These are phyloP conservation scores for Drosophila simulans DNA, from an alignment of 1,140 invertebrate genomes.

Conservation along the genomic window DNA sequence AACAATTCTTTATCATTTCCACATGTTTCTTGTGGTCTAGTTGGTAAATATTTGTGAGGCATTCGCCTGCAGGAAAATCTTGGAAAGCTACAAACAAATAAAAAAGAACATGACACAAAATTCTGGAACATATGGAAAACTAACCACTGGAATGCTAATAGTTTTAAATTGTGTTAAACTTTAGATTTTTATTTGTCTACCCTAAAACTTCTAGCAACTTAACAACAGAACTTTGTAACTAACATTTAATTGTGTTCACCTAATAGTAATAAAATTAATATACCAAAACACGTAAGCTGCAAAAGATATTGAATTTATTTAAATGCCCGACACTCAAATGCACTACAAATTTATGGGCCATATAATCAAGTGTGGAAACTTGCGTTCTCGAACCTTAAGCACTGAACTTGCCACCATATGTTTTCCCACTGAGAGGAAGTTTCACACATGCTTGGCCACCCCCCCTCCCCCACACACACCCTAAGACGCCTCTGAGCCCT, in stretches of 20 bases:
- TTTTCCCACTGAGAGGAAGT: conserved; percentile 15
- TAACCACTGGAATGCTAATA: no score
- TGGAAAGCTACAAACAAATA: no score
- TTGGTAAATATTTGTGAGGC: no score
- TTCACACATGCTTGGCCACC: conserved; percentile 43
- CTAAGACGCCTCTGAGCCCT: background rate
- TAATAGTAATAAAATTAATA: background rate
- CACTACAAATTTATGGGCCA: conserved; percentile 1
- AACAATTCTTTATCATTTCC: background rate
- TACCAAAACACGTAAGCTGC: background rate
- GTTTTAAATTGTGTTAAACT: no score
- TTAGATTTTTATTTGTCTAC: no score
- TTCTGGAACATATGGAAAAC: no score
- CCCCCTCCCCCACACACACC: conserved; percentile 5
- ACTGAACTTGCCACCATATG: conserved; percentile 43
- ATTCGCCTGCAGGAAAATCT: no score
- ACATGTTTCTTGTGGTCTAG: no score
- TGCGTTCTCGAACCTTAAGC: conserved; percentile 4
- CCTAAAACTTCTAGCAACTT: no score
- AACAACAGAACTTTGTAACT: background rate
- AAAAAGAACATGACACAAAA: no score
- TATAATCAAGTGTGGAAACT: conserved; percentile 15
- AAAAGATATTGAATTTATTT: background rate
- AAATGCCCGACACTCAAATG: background rate
- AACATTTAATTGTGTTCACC: background rate